A percentile compares a stretch with the other conserved stretches of the same genome.
phyloP scores from a whole-genome alignment of 1,140 invertebrate species.

The Stegodyphus dumicola region DNA sequence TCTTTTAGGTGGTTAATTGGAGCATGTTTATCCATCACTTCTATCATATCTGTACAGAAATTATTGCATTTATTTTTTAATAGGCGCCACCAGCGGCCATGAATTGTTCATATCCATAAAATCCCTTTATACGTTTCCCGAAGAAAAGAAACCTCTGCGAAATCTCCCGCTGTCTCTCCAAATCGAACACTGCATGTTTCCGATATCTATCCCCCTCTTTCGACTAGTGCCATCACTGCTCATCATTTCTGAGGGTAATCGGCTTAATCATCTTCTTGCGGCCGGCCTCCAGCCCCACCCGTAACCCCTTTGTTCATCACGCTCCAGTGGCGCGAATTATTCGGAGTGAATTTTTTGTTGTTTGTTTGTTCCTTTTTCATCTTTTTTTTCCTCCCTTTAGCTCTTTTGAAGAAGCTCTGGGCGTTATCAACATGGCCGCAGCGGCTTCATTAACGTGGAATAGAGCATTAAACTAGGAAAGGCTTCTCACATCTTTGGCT shows the following conservation, averaged over 20 bases:
- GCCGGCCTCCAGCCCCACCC: conserved; percentile 19
- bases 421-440: conserved; percentile 19
- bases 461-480: conserved; percentile 30
- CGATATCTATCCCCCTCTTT: not conserved
- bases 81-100: not conserved
- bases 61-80: too few species aligned
- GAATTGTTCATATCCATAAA: not conserved
- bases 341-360: conserved; percentile 38
- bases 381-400: not conserved
- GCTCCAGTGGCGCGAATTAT: conserved; percentile 57
- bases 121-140: not conserved
- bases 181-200: not conserved
- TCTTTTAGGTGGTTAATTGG: too few species aligned
- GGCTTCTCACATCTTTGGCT: not conserved
- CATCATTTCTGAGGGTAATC: conserved; percentile 35
- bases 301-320: conserved; percentile 32
- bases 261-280: conserved; percentile 57
- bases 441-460: conserved; percentile 28
- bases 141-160: not conserved
- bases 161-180: not conserved
- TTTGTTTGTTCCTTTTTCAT: not conserved
- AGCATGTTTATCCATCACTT: too few species aligned
- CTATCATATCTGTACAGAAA: too few species aligned
- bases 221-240: not conserved
- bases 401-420: conserved; percentile 24